Evolutionary conservation across 1,140 invertebrate genomes (phyloP).

Genomic region (Diachasma alloeum): DNA sequence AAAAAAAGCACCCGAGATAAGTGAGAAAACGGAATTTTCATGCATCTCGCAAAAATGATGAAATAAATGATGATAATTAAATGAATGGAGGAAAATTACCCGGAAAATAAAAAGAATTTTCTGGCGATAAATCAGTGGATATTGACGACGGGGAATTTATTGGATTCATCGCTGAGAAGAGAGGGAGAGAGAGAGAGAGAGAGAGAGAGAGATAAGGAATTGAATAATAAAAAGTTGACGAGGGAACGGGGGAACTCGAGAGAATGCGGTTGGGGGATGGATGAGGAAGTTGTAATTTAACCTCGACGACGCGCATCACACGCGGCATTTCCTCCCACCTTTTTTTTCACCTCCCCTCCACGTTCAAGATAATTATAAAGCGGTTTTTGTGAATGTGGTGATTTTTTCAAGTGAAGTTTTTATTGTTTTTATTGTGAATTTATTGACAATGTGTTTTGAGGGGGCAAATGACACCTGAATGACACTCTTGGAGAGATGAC

Average conservation of each 20-base stretch:
- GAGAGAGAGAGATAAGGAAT: background rate
- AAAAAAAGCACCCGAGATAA: background rate
- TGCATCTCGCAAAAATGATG: background rate
- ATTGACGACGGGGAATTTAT: background rate
- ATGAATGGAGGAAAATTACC: background rate
- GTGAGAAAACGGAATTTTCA: background rate
- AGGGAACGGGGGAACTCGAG: background rate
- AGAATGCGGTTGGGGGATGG: slow-evolving; percentile 1
- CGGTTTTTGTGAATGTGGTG: slow-evolving; percentile 16
- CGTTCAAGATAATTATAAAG: slow-evolving; percentile 30
- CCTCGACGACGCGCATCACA: slow-evolving; percentile 9
- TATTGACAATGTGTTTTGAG: slow-evolving; percentile 6
- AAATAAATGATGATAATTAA: background rate
- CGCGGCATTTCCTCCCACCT: slow-evolving; percentile 4
- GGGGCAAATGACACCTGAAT: slow-evolving; percentile 19
- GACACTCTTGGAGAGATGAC: slow-evolving; percentile 61
- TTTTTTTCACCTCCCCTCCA: background rate
- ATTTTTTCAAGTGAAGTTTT: slow-evolving; percentile 5
- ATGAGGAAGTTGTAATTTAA: slow-evolving; percentile 32
- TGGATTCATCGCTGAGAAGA: background rate
- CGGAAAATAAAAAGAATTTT: background rate
- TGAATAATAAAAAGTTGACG: slow-evolving; percentile 8
- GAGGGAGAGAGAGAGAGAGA: too few relatives aligned
- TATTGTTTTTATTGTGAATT: slow-evolving; percentile 7
- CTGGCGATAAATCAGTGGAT: background rate